Evolutionary conservation across 1,140 invertebrate genomes (phyloP), one percentile per base, ranked within the genome.

Genomic region (Ostrea denselamellosa): DNA sequence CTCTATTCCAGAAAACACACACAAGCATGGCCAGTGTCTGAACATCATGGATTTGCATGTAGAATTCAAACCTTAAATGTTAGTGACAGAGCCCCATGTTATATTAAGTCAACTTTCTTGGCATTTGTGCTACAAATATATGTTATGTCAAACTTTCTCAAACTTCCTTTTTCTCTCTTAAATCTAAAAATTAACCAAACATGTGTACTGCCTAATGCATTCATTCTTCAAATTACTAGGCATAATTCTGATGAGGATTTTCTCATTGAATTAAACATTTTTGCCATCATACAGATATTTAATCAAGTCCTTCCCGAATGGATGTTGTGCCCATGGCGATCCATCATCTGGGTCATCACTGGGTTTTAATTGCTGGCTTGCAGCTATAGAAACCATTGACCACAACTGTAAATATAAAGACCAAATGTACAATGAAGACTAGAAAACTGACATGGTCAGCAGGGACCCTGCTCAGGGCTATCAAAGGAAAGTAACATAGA

Each of bases 11-110:
- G 94, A 98, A 98, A 0, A 97, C 96, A 95, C 98, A 99, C 86
- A 97, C 97, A 52, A 99, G 93, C 97, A 99, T 98, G 0, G 98
- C 98, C 17, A 98, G 97, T 93, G 98, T 99, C 95, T 99, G 98
- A 65, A 99, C 96, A 95, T 99, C 98, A 5, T 96, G 96, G 82
- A 97, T 96, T 89, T 92, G 91, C 25, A 94, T 93, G 91, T 96
- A 96, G 90, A 96, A 95, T 19, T 95, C 92, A 52, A 96, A 94
- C 85, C 96, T 96, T 91, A 7, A 83, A 83, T 8, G 17, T 52
- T 28, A 14, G 34, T n/a, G 10, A 44, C 34, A 44, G 34, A 44
- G 34, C 5, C 5, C 1, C 34, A 44, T 44, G 34, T 44, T 44
- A 44, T 2, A 44, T 44, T 5, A 44, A 44, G 34, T 2, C 34